phyloP scores from a whole-genome alignment of 2,113 vertebrate genomes.

The Halichoerus grypus region DNA sequence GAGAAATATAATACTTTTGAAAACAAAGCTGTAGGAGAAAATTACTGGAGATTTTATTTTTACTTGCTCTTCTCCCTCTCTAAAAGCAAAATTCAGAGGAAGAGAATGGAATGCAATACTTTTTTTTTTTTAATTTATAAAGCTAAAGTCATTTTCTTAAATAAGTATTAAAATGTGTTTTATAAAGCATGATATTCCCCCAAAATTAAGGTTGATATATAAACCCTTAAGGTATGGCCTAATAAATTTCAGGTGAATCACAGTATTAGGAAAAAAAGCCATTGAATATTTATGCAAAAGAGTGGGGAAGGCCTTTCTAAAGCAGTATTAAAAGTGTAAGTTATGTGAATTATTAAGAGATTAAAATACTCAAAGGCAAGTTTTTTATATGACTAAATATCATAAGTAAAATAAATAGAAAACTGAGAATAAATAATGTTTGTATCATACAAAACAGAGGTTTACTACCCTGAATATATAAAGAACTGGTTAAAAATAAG shows the following conservation, averaged over 20 bases:
- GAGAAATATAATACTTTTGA: slow-evolving; percentile 51
- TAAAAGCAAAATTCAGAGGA: slow-evolving; percentile 35
- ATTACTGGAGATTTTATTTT: slow-evolving; percentile 54
- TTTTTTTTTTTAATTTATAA: background rate
- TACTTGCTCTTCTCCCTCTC: background rate
- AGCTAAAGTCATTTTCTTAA: slow-evolving; percentile 42
- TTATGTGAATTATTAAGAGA: slow-evolving; percentile 42
- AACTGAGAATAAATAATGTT: slow-evolving; percentile 22
- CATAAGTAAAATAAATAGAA: slow-evolving; percentile 27
- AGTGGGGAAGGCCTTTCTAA: background rate
- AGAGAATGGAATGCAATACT: background rate
- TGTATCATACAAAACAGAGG: background rate
- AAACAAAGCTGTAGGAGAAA: slow-evolving; percentile 51
- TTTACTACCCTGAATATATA: background rate
- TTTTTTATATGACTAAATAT: slow-evolving; percentile 28
- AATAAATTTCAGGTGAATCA: slow-evolving; percentile 58
- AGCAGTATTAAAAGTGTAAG: background rate
- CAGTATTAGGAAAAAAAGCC: background rate
- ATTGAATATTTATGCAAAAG: slow-evolving; percentile 59
- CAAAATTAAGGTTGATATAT: slow-evolving; percentile 38
- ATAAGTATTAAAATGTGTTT: slow-evolving; percentile 1
- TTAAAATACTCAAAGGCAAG: slow-evolving; percentile 1
- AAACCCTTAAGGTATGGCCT: slow-evolving; percentile 48
- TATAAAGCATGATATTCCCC: slow-evolving; percentile 18
- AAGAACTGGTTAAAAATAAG: slow-evolving; percentile 19